Evolutionary conservation across 2,113 vertebrate species (phyloP).

Genomic region (Cyanistes caeruleus): DNA sequence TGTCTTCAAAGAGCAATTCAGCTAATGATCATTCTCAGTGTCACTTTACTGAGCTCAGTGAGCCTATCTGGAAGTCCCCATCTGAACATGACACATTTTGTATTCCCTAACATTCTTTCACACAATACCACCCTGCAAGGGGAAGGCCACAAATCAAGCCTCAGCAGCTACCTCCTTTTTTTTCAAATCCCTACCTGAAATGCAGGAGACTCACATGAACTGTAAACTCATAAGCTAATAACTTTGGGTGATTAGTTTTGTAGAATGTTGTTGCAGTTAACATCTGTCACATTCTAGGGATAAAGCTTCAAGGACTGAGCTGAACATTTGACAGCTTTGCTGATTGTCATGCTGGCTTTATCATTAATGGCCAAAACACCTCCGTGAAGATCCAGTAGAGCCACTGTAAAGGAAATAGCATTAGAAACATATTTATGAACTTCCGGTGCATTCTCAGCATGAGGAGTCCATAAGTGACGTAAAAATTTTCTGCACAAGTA

Average conservation of each 20-base stretch:
- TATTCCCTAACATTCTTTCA: neutral
- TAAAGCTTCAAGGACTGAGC: neutral
- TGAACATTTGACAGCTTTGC: neutral
- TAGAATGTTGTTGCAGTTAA: neutral
- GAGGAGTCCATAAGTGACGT: neutral
- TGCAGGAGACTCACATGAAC: neutral
- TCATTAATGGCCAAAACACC: neutral
- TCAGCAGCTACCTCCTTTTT: neutral
- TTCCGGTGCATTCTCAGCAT: neutral
- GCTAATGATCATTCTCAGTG: neutral
- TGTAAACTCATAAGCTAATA: neutral
- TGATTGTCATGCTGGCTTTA: neutral
- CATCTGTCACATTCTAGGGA: neutral
- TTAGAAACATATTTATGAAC: neutral
- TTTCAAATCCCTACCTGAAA: neutral
- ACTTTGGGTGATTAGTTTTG: neutral
- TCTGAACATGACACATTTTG: neutral
- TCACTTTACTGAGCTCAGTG: neutral
- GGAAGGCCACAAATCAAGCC: neutral
- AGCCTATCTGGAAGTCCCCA: neutral
- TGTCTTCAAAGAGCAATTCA: neutral
- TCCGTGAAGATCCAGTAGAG: accelerated
- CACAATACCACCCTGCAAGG: neutral
- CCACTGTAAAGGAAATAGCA: neutral
- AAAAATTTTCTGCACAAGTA: neutral